Base-by-base conservation (phyloP, 2,797 vertebrate genomes). In the Rhabdomys pumilio region DNA sequence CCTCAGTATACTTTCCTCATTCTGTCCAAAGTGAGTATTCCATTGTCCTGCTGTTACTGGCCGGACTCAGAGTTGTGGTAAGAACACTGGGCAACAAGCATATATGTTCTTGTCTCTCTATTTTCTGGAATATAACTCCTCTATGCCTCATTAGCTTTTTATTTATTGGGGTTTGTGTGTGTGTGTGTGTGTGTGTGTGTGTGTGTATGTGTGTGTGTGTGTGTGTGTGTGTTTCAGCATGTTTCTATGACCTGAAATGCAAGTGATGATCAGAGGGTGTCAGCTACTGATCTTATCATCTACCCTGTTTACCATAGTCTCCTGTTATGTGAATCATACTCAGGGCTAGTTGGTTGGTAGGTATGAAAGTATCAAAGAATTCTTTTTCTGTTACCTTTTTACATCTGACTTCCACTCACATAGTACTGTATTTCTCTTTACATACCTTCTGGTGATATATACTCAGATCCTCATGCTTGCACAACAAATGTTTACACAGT, bases 41-140 rank as follows among this genome's bases (percentile, higher is more conserved):
- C 4, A 3, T 38, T 31, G 4, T 10, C 19, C 47, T 26, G 6
- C 31, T 12, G 19, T 9, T 1, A 0, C 13, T 3, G 1, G 13
- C 0, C 24, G 20, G 6, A 38, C 15, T 31, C 0, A 3, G 1
- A 8, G 15, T 12, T 0, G 1, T 6, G 1, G 3, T 10, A 41
- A 81, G 26, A 17, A 4, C 8, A 38, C 11, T 14, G 19, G 6
- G 50, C 24, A 2, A n/a, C 55, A 34, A 38, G 4, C 38, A 0
- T 1, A 5, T 1, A 0, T 41, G 6, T 55, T 41, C 41, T n/a
- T 3, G 1, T 13, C 29, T 83, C 53, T 83, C 47, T 41, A 34
- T 20, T 9, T 72, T 10, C 29, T 7, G 73, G 29, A 9, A 24
- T 57, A 14, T 55, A 69, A 0, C 3, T 24, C 17, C 7, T 73